A percentile compares a stretch with the other conserved stretches of the same genome.
phyloP scores from a whole-genome alignment of 2,888 invertebrate genomes.

The Geotrupes spiniger region DNA sequence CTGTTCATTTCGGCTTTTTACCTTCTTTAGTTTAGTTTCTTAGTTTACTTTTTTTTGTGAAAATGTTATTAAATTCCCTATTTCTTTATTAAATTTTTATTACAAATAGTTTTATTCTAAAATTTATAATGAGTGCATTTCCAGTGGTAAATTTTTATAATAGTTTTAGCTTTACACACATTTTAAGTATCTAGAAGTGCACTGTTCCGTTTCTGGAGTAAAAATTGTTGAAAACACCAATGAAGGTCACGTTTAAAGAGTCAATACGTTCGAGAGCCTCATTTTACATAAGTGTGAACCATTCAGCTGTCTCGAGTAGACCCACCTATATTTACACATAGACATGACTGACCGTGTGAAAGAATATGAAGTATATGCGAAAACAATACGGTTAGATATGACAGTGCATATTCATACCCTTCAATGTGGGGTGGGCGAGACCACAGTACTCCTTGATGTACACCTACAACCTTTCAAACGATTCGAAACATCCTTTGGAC shows the following conservation, averaged over 20 bases:
- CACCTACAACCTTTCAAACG: slow-evolving; percentile 5
- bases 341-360: slow-evolving; percentile 40
- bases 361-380: slow-evolving; percentile 37
- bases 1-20: too few species aligned
- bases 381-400: slow-evolving; percentile 36
- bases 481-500: neutral
- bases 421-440: slow-evolving; percentile 8
- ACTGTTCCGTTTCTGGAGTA: slow-evolving; percentile 7
- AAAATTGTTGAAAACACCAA: slow-evolving; percentile 3
- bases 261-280: slow-evolving; percentile 17
- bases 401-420: slow-evolving; percentile 33
- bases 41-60: too few species aligned
- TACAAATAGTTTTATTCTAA: too few species aligned
- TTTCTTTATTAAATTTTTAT: too few species aligned
- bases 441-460: neutral
- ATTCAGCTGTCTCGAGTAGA: slow-evolving; percentile 39
- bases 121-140: too few species aligned
- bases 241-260: slow-evolving; percentile 8
- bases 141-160: too few species aligned
- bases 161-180: too few species aligned
- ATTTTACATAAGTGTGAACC: slow-evolving; percentile 32
- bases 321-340: slow-evolving; percentile 41
- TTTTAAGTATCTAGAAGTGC: too few species aligned
- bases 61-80: too few species aligned
- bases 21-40: too few species aligned